Evolutionary conservation across 2,113 vertebrate species (phyloP).

Genomic region (Corvus cornix): DNA sequence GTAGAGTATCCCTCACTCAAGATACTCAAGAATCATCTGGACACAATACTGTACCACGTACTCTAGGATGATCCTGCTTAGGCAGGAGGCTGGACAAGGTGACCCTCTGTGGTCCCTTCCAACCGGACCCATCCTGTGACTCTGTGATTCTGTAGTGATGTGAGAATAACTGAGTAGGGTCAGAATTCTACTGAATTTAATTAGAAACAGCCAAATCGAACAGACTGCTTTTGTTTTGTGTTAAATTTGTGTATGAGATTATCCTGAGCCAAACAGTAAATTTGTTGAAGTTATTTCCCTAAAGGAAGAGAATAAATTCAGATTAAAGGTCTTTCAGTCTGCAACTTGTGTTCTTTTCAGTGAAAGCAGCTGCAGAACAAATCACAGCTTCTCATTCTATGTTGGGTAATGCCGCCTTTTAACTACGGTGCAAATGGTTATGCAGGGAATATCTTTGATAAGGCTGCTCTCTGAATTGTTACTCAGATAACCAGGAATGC

Average conservation of each 20-base stretch:
- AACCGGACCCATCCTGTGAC: not conserved
- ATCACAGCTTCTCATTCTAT: not conserved
- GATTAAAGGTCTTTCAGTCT: not conserved
- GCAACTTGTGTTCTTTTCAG: not conserved
- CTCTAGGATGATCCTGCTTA: not conserved
- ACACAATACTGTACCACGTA: not conserved
- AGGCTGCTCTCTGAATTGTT: not conserved
- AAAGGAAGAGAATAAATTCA: not conserved
- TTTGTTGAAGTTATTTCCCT: not conserved
- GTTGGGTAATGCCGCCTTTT: not conserved
- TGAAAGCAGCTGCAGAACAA: not conserved
- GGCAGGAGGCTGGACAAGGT: not conserved
- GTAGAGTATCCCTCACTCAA: not conserved
- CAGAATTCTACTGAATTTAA: not conserved
- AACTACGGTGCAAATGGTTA: not conserved
- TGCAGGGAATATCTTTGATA: not conserved
- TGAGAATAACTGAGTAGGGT: not conserved
- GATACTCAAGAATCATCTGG: not conserved
- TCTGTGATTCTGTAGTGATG: not conserved
- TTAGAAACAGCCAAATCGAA: not conserved
- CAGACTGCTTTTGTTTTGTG: not conserved
- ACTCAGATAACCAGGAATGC: rapidly evolving
- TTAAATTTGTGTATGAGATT: not conserved
- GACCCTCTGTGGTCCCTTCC: not conserved
- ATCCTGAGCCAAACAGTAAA: not conserved